Base-by-base conservation (phyloP, 2,113 vertebrate species). In the Barbus barbus region DNA sequence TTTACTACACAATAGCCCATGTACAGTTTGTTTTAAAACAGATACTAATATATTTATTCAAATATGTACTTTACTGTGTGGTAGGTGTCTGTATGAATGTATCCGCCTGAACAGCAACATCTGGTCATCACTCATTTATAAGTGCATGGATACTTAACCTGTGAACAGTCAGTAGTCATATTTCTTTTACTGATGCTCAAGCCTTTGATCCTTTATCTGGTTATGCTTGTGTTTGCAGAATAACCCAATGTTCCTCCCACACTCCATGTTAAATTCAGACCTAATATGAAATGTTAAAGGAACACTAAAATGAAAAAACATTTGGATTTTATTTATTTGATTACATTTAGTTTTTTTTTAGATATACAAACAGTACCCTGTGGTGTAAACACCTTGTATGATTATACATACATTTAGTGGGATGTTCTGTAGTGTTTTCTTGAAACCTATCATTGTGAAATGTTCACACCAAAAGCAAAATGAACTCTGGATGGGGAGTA, bases 41-140 rank as follows among this genome's bases (percentile, higher is more conserved):
- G 96, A 95, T 94, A 95, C 95, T 97, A 96, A 96, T 95, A 96
- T 95, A 95, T 96, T 94, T 93, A 95, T 86, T 92, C 80, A 38
- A 87, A 90, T 89, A 89, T 78, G 84, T 90, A 56, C 60, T 84
- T 71, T 9, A 79, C n/a, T 18, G 18, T 86, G 85, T 86, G 73
- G 86, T 67, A 77, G 83, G 75, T 38, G 86, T 80, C 41, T 22
- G 41, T 80, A 20, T 89, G 90, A 88, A 78, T 80, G 65, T 85
- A 88, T 85, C 78, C 81, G 86, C 26, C 16, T 83, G 86, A 88
- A 77, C 44, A 88, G 81, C 56, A 87, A 87, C 87, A 61, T 88
- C 74, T 46, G 28, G 31, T 69, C 73, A n/a, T 67, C 81, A 85
- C 83, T 20, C 73, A 12, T 51, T 75, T 41, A 6, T 22, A 86